These are phyloP conservation scores for Pachycephus smyrnensis DNA, from an alignment of 2,888 invertebrate species.

Conservation along the genomic window DNA sequence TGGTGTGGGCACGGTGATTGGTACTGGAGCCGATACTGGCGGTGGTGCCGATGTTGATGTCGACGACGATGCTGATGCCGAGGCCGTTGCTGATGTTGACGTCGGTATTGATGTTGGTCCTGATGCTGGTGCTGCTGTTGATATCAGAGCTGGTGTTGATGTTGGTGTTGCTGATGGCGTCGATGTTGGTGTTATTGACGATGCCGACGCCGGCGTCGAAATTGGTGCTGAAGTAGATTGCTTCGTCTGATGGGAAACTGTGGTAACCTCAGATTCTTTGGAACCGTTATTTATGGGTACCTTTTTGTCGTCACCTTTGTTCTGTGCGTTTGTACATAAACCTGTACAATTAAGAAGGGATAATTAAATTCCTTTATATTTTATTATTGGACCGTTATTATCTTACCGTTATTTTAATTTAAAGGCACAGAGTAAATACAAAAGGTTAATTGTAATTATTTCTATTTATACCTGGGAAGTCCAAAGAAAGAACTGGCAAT, in stretches of 20 bases:
- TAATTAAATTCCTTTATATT: neutral
- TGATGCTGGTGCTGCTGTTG: slow-evolving; percentile 11
- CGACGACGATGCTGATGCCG: neutral
- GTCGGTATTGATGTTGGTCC: slow-evolving; percentile 5
- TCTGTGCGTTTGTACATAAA: slow-evolving; percentile 31
- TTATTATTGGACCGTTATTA: neutral
- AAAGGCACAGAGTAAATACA: neutral
- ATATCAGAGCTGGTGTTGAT: slow-evolving; percentile 1
- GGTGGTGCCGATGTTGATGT: neutral
- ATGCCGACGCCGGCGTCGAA: slow-evolving; percentile 2
- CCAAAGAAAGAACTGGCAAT: slow-evolving; percentile 33
- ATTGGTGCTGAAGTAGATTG: neutral
- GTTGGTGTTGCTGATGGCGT: slow-evolving; percentile 5
- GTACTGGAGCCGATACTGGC: neutral
- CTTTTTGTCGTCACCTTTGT: slow-evolving; percentile 59
- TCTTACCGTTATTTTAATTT: neutral
- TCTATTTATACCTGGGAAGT: slow-evolving; percentile 43
- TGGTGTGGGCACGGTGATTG: neutral
- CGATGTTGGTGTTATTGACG: neutral
- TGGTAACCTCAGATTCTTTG: slow-evolving; percentile 43
- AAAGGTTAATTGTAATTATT: neutral
- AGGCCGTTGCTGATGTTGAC: neutral
- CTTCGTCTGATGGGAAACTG: slow-evolving; percentile 5
- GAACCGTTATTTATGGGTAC: slow-evolving; percentile 47
- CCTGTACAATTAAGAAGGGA: neutral